A percentile compares a stretch with the other conserved stretches of the same genome.
phyloP scores from a whole-genome alignment of 1,140 invertebrate genomes.

The Druon quercuslanigerum region DNA sequence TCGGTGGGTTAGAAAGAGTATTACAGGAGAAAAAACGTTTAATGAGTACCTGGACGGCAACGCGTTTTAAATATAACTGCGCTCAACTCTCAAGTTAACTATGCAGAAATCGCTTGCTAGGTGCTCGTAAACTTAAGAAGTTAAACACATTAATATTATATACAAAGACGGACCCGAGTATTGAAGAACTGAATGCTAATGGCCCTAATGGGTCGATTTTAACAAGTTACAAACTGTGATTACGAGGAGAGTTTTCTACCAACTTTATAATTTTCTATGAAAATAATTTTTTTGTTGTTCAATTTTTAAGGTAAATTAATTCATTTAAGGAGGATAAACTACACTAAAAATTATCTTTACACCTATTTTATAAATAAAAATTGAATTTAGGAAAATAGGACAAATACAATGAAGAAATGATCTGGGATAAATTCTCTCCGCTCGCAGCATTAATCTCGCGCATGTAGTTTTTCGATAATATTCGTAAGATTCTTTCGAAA shows the following conservation, averaged over 20 bases:
- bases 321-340: no score
- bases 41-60: conserved; percentile 31
- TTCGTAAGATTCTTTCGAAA: no score
- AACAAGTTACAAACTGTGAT: conserved; percentile 1
- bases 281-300: no score
- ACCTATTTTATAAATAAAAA: no score
- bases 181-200: conserved; percentile 9
- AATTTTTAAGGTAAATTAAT: no score
- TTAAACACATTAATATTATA: conserved; percentile 20
- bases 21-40: conserved; percentile 34
- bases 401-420: no score
- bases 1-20: not conserved
- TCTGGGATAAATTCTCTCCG: no score
- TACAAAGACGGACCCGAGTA: conserved; percentile 3
- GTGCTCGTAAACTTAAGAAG: conserved; percentile 1
- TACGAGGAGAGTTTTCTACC: not conserved
- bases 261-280: not conserved
- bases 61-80: conserved; percentile 35
- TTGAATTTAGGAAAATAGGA: no score
- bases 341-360: no score
- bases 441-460: no score
- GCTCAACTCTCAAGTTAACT: conserved; percentile 42
- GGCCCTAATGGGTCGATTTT: not conserved
- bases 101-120: conserved; percentile 34
- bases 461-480: no score